Base-by-base conservation (phyloP, 2,888 invertebrate genomes). In the Mythimna loreyi region DNA sequence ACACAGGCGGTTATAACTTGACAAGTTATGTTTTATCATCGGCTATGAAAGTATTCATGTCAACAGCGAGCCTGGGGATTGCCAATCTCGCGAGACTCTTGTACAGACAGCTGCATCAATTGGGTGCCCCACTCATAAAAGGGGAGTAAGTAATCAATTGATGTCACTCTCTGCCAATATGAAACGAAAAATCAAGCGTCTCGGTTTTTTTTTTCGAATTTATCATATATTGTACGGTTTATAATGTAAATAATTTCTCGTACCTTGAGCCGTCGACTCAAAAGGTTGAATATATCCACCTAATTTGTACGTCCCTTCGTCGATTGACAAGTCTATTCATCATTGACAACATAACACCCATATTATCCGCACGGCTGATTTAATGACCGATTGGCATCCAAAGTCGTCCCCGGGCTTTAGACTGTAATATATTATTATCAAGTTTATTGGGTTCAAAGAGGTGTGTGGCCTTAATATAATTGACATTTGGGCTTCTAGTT, bases 381-480 rank as follows among this genome's bases (percentile, higher is more conserved):
- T 78, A 62, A 72, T 78, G 72, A 62, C 66, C 49, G 72, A 67
- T 75, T 65, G 77, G 23, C 67, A 59, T 59, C 57, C 25, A 62
- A 75, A 66, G 43, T 49, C 57, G 52, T 53, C 43, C 66, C 49
- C 52, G 57, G 62, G 66, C 72, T 75, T 72, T n/a, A 30, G 49
- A 58, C 43, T 28, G 21, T 53, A 49, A n/a, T 52, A 49, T 28
- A 36, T 45, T 21, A 8, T 8, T 55, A 72, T 57, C 56, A 60
- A 61, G 60, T 61, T 71, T 72, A 72, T 53, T 33, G 65, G 65
- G 28, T 45, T 47, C 60, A 60, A 64, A 69, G 49, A 55, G 65
- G 52, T 58, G 56, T 52, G 19, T 21, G 25, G 36, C 30, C 16
- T 55, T 67, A 30, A 43, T 58, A 36, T 56, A 56, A 64, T 45